Conservation (phyloP, 2,797 vertebrate genomes). For the Gymnopithys bicolor region DNA sequence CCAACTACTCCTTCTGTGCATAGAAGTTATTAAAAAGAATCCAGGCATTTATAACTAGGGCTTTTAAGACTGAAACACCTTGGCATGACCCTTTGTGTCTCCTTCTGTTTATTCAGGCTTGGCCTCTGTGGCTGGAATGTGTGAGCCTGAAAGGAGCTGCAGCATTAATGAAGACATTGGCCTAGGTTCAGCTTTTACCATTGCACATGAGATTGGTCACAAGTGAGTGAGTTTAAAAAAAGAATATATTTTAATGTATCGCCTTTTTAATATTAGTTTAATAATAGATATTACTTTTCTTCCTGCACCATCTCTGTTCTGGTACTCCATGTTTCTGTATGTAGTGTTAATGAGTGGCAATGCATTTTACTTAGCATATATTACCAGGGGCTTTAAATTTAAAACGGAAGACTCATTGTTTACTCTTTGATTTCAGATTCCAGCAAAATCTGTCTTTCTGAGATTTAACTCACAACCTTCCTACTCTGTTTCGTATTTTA, state of each 20-base stretch:
- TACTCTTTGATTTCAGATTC: slow-evolving; percentile 18
- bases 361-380: background rate
- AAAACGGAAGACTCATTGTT: slow-evolving; percentile 6
- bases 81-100: slow-evolving; percentile 89
- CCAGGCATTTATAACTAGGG: slow-evolving; percentile 81
- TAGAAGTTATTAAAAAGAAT: slow-evolving; percentile 85
- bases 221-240: slow-evolving; percentile 88
- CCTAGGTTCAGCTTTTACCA: slow-evolving; percentile 98
- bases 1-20: slow-evolving; percentile 83
- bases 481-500: background rate
- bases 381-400: background rate
- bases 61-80: slow-evolving; percentile 84
- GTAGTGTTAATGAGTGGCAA: background rate
- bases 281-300: slow-evolving; percentile 20
- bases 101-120: slow-evolving; percentile 90
- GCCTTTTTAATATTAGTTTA: slow-evolving; percentile 35
- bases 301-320: slow-evolving; percentile 34
- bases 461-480: background rate
- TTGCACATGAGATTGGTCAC: slow-evolving; percentile 99
- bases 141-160: slow-evolving; percentile 98
- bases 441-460: slow-evolving; percentile 21
- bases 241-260: background rate
- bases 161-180: slow-evolving; percentile 99
- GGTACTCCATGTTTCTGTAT: slow-evolving; percentile 38
- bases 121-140: slow-evolving; percentile 99